These are phyloP conservation scores for Vireo altiloquus DNA, from an alignment of 2,113 vertebrate species.

Conservation along the genomic window DNA sequence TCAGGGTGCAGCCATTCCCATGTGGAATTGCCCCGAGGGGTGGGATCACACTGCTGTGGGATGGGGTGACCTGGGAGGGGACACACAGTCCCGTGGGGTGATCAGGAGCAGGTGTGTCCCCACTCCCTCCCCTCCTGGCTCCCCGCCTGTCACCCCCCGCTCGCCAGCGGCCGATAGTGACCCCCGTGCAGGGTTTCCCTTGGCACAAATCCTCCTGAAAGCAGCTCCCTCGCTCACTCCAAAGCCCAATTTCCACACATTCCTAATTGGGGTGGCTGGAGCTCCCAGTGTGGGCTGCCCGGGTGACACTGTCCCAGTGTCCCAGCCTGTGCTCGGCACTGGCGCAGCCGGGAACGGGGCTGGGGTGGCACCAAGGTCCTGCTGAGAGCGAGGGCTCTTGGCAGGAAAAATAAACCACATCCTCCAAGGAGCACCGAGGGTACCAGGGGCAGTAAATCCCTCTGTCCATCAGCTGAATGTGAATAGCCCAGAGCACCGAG, in stretches of 20 bases:
- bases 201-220: neutral
- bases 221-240: neutral
- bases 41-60: fast-evolving
- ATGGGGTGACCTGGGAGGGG: neutral
- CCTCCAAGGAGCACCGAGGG: neutral
- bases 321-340: neutral
- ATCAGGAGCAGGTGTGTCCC: fast-evolving
- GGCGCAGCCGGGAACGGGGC: neutral
- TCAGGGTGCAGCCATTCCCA: neutral
- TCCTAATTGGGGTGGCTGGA: neutral
- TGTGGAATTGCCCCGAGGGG: fast-evolving
- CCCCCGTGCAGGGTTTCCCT: neutral
- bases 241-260: neutral
- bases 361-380: neutral
- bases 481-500: neutral
- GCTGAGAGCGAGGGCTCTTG: neutral
- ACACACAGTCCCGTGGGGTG: neutral
- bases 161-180: fast-evolving
- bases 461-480: neutral
- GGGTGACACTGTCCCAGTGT: neutral
- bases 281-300: neutral
- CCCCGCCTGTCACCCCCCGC: neutral
- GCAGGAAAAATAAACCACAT: neutral
- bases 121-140: neutral
- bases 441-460: neutral